These are phyloP conservation scores for Leptopilina myrica DNA, from an alignment of 2,888 invertebrate species.

Conservation along the genomic window DNA sequence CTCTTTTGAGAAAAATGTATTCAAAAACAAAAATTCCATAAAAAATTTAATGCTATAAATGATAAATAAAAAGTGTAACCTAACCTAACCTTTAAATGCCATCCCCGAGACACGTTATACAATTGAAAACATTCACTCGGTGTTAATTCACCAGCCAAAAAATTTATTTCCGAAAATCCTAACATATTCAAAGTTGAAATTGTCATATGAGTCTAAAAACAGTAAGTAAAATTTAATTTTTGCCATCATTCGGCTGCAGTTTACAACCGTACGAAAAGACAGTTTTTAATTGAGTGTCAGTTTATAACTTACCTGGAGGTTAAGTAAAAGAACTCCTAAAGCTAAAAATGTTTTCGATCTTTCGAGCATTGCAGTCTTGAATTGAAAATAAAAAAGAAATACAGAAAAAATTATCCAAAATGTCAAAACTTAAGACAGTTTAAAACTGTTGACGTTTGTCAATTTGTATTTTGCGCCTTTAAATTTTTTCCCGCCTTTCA, in stretches of 20 bases:
- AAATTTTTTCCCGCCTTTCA: neutral
- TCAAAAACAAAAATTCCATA: no score
- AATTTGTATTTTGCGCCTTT: neutral
- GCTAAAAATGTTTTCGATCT: neutral
- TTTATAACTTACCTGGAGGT: neutral
- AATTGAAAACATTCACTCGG: conserved; percentile 50
- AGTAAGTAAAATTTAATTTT: neutral
- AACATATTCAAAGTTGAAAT: conserved; percentile 46
- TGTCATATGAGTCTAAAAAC: conserved; percentile 43
- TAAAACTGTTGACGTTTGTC: neutral
- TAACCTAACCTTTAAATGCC: conserved; percentile 6
- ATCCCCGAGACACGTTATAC: conserved; percentile 49
- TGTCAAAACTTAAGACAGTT: conserved; percentile 19
- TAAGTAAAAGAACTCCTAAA: conserved; percentile 1
- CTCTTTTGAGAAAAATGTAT: neutral
- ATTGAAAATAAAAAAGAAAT: neutral
- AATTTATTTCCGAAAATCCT: conserved; percentile 49
- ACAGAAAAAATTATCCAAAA: neutral
- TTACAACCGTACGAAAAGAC: neutral
- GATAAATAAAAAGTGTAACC: neutral
- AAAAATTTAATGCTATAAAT: neutral
- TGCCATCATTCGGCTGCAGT: neutral
- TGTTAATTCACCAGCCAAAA: conserved; percentile 48
- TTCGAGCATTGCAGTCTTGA: neutral
- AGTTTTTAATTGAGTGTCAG: neutral